These are phyloP conservation scores for Leptinotarsa undecemlineata DNA, from an alignment of 1,140 invertebrate species.

Conservation along the genomic window DNA sequence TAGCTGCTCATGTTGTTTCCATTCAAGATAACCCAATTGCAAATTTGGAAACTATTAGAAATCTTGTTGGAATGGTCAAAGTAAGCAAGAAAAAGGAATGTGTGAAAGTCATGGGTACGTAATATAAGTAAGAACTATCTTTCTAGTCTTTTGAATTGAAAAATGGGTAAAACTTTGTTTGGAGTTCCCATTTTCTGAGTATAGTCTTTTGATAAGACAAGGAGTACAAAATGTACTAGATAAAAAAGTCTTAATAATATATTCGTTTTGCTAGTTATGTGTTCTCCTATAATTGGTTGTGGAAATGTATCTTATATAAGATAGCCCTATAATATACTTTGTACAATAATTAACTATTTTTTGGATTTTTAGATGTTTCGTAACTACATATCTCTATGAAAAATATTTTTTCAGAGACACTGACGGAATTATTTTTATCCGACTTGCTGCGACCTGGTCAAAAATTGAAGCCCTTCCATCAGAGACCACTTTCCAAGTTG, in stretches of 20 bases:
- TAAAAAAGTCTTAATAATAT: no score
- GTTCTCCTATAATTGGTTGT: no score
- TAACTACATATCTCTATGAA: neutral
- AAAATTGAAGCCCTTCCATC: slow-evolving; percentile 75
- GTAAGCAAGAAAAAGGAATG: slow-evolving; percentile 80
- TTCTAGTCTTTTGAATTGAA: slow-evolving; percentile 14
- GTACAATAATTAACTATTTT: no score
- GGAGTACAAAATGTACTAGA: no score
- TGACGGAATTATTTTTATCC: slow-evolving; percentile 77
- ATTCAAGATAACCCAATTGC: slow-evolving; percentile 86
- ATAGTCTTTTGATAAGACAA: no score
- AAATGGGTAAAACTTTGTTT: slow-evolving; percentile 22
- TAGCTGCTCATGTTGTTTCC: slow-evolving; percentile 80
- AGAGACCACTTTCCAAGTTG: slow-evolving; percentile 64
- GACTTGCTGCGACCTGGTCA: slow-evolving; percentile 74
- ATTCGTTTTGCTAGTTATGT: no score
- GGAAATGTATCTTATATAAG: no score
- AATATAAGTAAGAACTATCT: neutral
- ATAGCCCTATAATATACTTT: no score
- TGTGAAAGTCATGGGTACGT: slow-evolving; percentile 65
- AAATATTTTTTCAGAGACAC: slow-evolving; percentile 59
- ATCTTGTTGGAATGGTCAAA: slow-evolving; percentile 77
- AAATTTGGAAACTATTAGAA: slow-evolving; percentile 72
- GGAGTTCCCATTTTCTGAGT: no score
- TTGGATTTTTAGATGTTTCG: no score